Evolutionary conservation across 2,113 vertebrate genomes (phyloP), one percentile per base, ranked within the genome.

Genomic region (Tychaedon coryphoeus): DNA sequence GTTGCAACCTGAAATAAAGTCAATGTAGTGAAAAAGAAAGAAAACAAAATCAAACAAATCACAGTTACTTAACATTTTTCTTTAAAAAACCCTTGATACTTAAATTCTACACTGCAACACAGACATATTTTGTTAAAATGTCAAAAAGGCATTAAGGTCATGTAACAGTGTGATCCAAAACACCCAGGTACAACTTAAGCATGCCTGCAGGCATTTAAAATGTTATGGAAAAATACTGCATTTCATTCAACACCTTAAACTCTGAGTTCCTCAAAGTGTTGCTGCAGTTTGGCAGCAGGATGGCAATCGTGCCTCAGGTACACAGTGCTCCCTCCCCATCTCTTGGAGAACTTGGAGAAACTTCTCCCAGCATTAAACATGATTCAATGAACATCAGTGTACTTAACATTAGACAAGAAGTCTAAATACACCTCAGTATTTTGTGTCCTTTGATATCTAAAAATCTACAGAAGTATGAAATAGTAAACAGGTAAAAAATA

Each of bases 161-260:
- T 51, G 91, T 94, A 97, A 94, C 60, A 72, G 82, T 74, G 89
- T 95, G 96, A 97, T 92, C 94, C 96, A 95, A 96, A 97, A 94
- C 72, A 96, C 61, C 40, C 85, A 93, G 92, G 94, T 93, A 96
- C 76, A 97, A 88, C 71, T 96, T 95, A 5, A 96, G 88, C 60
- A 83, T 87, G 97, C 92, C 96, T 97, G 92, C 82, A 97, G 97
- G 97, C 70, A 94, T 94, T 97, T 96, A 95, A 97, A 98, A 86
- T 88, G 81, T 90, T 97, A 92, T 14, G n/a, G 93, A 93, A 97
- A 97, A 98, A 79, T 67, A 94, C 18, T 95, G 85, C 73, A 82
- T 95, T 97, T 95, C 96, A 91, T 94, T 95, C 95, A 92, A 66
- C 78, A 94, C 89, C 87, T 97, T 96, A 91, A 91, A 66, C 58